Conservation (phyloP, 2,113 vertebrate species). For the Hemichromis elongatus region DNA sequence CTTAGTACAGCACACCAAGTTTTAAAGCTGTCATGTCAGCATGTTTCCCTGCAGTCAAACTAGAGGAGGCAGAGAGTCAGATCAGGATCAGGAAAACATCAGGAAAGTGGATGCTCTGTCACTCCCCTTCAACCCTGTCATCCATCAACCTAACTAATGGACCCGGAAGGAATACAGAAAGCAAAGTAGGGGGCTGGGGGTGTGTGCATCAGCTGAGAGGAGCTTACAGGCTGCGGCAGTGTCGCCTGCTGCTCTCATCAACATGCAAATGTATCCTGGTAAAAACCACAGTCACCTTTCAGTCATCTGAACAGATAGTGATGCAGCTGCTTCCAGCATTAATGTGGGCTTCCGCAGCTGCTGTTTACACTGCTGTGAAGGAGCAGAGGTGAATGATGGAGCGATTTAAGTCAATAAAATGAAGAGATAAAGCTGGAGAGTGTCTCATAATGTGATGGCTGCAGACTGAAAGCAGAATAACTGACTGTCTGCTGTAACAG, state of each 20-base stretch:
- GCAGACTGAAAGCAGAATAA: background rate
- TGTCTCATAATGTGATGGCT: background rate
- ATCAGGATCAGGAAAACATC: constrained; percentile 14
- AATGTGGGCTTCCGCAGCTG: constrained; percentile 8
- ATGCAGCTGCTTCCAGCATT: constrained; percentile 13
- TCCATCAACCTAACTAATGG: constrained; percentile 56
- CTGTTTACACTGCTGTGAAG: constrained; percentile 13
- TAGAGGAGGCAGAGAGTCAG: background rate
- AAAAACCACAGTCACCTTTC: constrained; percentile 23
- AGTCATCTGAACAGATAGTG: constrained; percentile 19
- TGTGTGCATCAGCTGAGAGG: background rate
- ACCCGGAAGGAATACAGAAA: constrained; percentile 5
- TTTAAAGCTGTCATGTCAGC: constrained; percentile 1
- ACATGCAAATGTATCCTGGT: constrained; percentile 18
- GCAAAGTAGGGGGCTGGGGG: background rate
- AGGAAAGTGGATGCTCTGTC: constrained; percentile 41
- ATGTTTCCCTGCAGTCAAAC: background rate
- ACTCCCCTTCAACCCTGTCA: background rate
- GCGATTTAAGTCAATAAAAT: background rate
- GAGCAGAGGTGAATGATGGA: constrained; percentile 3
- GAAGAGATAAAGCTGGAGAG: background rate
- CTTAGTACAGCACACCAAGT: background rate
- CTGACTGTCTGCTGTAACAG: background rate
- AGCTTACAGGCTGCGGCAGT: background rate
- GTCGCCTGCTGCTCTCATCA: constrained; percentile 19